Conservation (phyloP, 1,140 invertebrate species). For the Bicyclus anynana region DNA sequence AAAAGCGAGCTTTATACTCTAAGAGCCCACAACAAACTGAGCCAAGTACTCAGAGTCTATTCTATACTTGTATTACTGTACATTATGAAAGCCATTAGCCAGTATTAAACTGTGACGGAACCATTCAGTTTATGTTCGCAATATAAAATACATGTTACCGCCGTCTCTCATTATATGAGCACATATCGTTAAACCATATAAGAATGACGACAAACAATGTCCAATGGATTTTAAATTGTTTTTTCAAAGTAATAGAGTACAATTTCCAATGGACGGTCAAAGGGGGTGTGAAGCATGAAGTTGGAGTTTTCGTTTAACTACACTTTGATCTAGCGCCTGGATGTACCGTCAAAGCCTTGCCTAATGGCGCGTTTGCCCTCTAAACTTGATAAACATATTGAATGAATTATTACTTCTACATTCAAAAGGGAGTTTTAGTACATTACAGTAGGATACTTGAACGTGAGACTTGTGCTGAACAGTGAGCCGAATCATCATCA, state of each 20-base stretch:
- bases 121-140: neutral
- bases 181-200: neutral
- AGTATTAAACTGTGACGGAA: too few relatives aligned
- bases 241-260: neutral
- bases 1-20: too few relatives aligned
- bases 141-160: neutral
- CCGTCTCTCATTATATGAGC: neutral
- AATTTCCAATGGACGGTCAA: neutral
- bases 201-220: neutral
- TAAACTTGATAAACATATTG: too few relatives aligned
- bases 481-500: too few relatives aligned
- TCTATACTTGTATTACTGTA: too few relatives aligned
- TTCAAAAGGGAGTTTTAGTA: too few relatives aligned
- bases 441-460: too few relatives aligned
- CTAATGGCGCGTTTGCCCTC: neutral
- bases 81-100: too few relatives aligned
- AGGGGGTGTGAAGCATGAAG: neutral
- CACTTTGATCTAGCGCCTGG: constrained; percentile 4
- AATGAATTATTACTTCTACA: too few relatives aligned
- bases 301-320: constrained; percentile 6
- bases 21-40: too few relatives aligned
- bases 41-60: too few relatives aligned
- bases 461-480: too few relatives aligned
- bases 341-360: constrained; percentile 1
- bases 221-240: neutral